Evolutionary conservation across 1,140 invertebrate species (phyloP).

Genomic region (Leptinotarsa lineolata): DNA sequence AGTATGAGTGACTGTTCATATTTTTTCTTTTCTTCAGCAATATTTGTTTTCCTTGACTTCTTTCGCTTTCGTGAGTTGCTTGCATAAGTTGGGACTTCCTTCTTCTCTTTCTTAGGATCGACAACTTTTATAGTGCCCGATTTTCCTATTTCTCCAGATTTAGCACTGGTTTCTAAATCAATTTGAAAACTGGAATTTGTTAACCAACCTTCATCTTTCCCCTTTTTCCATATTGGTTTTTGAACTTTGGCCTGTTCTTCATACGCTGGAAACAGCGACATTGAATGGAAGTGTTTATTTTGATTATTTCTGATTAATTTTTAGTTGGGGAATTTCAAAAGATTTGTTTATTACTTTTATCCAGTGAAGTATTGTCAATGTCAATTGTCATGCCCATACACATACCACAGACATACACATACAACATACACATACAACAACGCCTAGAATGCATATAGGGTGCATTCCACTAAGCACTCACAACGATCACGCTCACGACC

Average conservation of each 20-base stretch:
- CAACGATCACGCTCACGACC: too few relatives aligned
- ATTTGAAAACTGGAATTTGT: constrained; percentile 53
- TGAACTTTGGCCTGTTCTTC: constrained; percentile 26
- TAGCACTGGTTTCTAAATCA: constrained; percentile 1
- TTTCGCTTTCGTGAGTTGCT: constrained; percentile 11
- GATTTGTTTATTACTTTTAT: too few relatives aligned
- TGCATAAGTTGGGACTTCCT: not conserved
- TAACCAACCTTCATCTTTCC: constrained; percentile 43
- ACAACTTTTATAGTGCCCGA: not conserved
- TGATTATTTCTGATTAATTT: too few relatives aligned
- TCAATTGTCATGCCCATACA: too few relatives aligned
- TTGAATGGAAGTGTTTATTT: constrained; percentile 21
- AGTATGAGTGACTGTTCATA: not conserved
- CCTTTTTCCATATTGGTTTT: constrained; percentile 23
- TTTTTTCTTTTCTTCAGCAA: constrained; percentile 15
- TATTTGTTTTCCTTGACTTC: constrained; percentile 21
- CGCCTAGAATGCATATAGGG: too few relatives aligned
- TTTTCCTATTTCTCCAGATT: not conserved
- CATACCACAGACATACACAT: too few relatives aligned
- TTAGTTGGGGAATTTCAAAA: too few relatives aligned
- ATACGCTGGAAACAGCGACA: constrained; percentile 55
- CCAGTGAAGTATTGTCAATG: too few relatives aligned
- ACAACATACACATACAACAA: too few relatives aligned
- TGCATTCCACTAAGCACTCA: too few relatives aligned
- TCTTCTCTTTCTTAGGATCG: constrained; percentile 21